Evolutionary conservation across 2,888 invertebrate genomes (phyloP).

Genomic region (Chymomyza procnemis): DNA sequence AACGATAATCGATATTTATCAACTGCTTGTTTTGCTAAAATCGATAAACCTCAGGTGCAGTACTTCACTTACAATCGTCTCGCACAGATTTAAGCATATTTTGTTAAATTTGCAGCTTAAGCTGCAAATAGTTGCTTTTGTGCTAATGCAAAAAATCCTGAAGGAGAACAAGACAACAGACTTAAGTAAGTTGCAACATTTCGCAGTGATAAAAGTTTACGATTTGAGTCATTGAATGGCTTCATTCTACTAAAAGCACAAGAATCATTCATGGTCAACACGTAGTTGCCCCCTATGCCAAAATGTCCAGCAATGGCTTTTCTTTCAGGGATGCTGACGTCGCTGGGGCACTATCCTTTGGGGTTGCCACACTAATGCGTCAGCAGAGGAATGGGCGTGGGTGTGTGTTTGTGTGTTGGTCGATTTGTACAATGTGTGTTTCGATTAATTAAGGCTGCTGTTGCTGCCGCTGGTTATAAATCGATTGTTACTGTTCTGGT

Average conservation of each 20-base stretch:
- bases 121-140: too few species aligned
- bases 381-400: neutral
- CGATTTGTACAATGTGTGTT: neutral
- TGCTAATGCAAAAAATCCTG: neutral
- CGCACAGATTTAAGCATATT: too few species aligned
- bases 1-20: too few species aligned
- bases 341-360: neutral
- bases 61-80: too few species aligned
- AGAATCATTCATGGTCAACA: neutral
- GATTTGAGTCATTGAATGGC: neutral
- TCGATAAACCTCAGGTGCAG: too few species aligned
- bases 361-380: neutral
- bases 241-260: neutral
- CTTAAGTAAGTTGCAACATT: neutral
- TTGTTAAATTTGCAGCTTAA: too few species aligned
- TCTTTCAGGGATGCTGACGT: neutral
- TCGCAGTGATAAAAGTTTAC: neutral
- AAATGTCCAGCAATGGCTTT: neutral
- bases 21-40: too few species aligned
- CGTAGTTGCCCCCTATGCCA: neutral
- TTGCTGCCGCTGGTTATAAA: neutral
- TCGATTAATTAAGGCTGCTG: neutral
- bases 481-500: constrained; percentile 25
- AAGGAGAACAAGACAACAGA: neutral
- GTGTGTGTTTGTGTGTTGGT: neutral